A percentile compares a stretch with the other conserved stretches of the same genome.
Conservation (phyloP, 2,113 vertebrate genomes). For the Blennius ocellaris region DNA sequence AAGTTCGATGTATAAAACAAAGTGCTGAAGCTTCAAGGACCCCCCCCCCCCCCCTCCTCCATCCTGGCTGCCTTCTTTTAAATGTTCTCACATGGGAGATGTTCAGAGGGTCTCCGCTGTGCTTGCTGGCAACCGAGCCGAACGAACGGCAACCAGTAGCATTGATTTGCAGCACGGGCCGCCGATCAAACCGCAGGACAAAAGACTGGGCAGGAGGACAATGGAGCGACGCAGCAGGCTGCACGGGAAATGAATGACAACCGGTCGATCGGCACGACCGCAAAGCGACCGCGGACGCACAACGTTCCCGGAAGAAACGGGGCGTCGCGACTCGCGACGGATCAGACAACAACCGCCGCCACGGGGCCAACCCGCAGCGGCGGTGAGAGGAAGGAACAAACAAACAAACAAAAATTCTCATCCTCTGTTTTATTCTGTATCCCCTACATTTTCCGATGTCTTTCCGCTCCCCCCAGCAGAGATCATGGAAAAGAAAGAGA, state of each 20-base stretch:
- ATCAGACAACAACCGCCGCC: neutral
- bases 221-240: constrained; percentile 46
- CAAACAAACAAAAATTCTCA: too few species aligned
- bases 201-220: constrained; percentile 51
- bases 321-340: neutral
- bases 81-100: constrained; percentile 52
- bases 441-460: constrained; percentile 5
- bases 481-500: constrained; percentile 20
- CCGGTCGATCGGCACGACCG: constrained; percentile 59
- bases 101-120: constrained; percentile 49
- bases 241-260: constrained; percentile 56
- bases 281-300: constrained; percentile 25
- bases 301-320: constrained; percentile 34
- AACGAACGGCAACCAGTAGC: constrained; percentile 52
- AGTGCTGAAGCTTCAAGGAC: constrained; percentile 22
- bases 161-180: constrained; percentile 67
- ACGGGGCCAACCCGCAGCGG: neutral
- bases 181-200: constrained; percentile 69
- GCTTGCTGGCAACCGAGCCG: constrained; percentile 47
- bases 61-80: constrained; percentile 27
- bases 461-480: constrained; percentile 11
- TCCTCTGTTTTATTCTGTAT: constrained; percentile 19
- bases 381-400: constrained; percentile 9
- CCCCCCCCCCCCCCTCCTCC: neutral
- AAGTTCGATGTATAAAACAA: neutral